These are phyloP conservation scores for Hirundo rustica DNA, from an alignment of 2,797 vertebrate species.

Conservation along the genomic window DNA sequence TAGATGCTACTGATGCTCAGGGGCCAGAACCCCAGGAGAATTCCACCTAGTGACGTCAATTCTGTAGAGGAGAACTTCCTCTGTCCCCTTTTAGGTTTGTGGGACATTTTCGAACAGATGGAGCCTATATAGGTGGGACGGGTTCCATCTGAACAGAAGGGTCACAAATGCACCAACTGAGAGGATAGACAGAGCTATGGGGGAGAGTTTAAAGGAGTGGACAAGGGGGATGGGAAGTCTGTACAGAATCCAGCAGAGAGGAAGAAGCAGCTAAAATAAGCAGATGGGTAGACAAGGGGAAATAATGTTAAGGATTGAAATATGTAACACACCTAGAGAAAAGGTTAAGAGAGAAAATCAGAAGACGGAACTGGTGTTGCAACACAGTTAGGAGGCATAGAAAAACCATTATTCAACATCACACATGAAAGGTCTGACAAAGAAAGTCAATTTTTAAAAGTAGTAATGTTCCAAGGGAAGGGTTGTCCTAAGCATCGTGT, in stretches of 20 bases:
- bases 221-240: constrained; percentile 76
- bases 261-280: constrained; percentile 77
- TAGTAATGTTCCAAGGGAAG: neutral
- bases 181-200: constrained; percentile 84
- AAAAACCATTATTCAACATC: neutral
- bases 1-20: constrained; percentile 60
- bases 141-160: constrained; percentile 83
- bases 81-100: constrained; percentile 74
- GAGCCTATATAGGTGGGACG: constrained; percentile 79
- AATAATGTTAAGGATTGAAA: constrained; percentile 63
- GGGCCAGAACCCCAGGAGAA: constrained; percentile 77
- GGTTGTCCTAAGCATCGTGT: neutral
- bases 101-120: constrained; percentile 79
- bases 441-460: neutral
- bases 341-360: constrained; percentile 36
- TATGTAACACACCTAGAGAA: constrained; percentile 63
- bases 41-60: constrained; percentile 79
- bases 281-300: constrained; percentile 76
- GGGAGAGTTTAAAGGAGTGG: constrained; percentile 82
- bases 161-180: constrained; percentile 80
- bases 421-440: neutral
- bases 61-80: constrained; percentile 80
- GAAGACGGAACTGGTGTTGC: neutral
- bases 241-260: constrained; percentile 75
- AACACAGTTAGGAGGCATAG: neutral